Evolutionary conservation across 2,888 invertebrate species (phyloP), one percentile per base, ranked within the genome.

Genomic region (Leptinotarsa rubiginosa): DNA sequence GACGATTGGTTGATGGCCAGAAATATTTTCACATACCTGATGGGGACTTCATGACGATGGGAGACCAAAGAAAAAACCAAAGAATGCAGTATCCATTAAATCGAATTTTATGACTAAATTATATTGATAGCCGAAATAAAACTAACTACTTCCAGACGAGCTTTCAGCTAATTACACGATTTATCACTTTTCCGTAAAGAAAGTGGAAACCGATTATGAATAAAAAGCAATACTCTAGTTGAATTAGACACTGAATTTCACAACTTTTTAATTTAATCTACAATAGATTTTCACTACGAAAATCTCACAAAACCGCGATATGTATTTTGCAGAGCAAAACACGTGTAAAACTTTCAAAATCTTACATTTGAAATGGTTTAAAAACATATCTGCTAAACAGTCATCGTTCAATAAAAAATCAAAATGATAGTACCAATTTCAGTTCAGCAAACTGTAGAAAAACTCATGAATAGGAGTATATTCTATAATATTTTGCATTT

Each of bases 151-250:
- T 70, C 73, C 66, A 68, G 68, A 74, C 64, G 73, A 73, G 69
- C 73, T 76, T 76, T 72, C 66, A 72, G 74, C 74, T 74, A 72
- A 74, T 74, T 74, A 62, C 64, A 49, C 49, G 59, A 65, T 69
- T 69, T 47, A 49, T 56, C 47, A 69, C 69, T 56, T 69, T 56
- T 56, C 69, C 56, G 31, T n/a, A 64, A 49, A 56, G 54, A 73
- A 73, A 64, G 50, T 50, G 22, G 74, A 68, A 65, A 47, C 71
- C 31, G 64, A 74, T 74, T 74, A 69, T 56, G 66, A 72, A 69
- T 65, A 69, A 75, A 56, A 31, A 25, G 47, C n/a, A 41, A 12
- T 62, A n/a, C 7, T 62, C 62, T 20, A 22, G 20, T 22, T 12
- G 56, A 56, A 56, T 56, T 56, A 15, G 56, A 22, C 56, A 22